phyloP scores from a whole-genome alignment of 2,888 invertebrate species.

The Actias luna region DNA sequence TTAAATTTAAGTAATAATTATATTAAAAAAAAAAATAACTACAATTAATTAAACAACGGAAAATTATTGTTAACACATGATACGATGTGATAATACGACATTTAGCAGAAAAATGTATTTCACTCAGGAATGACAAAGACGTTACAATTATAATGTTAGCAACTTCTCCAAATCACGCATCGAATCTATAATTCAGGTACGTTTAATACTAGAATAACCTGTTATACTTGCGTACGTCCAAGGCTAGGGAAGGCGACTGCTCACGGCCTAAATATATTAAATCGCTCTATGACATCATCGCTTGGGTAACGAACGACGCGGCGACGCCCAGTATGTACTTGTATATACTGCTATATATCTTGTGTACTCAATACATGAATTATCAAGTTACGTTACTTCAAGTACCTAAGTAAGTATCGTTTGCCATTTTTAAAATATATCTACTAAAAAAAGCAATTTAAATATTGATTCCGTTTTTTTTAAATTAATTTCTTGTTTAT shows the following conservation, averaged over 20 bases:
- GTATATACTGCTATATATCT: not conserved
- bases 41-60: too few relatives aligned
- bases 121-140: not conserved
- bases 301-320: not conserved
- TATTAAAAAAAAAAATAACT: too few relatives aligned
- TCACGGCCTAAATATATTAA: conserved; percentile 47
- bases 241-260: conserved; percentile 35
- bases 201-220: conserved; percentile 19
- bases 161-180: not conserved
- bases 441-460: too few relatives aligned
- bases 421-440: too few relatives aligned
- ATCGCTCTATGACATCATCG: conserved; percentile 41
- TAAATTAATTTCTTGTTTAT: too few relatives aligned
- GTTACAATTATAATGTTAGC: not conserved
- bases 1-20: too few relatives aligned
- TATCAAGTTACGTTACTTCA: not conserved
- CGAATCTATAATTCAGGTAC: not conserved
- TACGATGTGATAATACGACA: not conserved
- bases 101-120: not conserved
- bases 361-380: not conserved
- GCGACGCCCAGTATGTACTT: not conserved
- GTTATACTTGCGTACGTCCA: conserved; percentile 29
- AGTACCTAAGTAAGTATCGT: too few relatives aligned
- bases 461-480: too few relatives aligned
- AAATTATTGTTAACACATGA: too few relatives aligned